Conservation (phyloP, 2,888 invertebrate species). For the Eledone cirrhosa region DNA sequence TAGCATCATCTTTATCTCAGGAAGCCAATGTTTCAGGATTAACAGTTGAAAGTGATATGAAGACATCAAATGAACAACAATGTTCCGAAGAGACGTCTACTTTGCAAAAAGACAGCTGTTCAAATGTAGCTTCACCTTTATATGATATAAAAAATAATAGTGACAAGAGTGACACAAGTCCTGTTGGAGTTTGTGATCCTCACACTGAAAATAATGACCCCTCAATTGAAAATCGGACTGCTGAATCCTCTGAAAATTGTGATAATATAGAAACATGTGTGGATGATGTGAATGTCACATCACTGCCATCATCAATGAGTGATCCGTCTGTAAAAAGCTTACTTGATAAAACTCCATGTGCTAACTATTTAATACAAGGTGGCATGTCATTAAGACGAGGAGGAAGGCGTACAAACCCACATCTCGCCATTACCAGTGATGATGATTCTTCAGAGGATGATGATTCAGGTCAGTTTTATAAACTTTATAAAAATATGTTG, state of each 20-base stretch:
- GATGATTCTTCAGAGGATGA: constrained; percentile 24
- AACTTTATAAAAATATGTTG: background rate
- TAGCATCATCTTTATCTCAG: no score
- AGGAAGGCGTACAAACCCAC: constrained; percentile 20
- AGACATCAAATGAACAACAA: no score
- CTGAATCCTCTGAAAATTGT: background rate
- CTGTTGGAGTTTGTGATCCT: no score
- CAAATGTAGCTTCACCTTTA: no score
- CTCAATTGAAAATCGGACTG: no score
- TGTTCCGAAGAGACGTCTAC: no score
- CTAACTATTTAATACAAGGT: constrained; percentile 11
- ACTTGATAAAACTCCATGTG: background rate
- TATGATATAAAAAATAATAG: no score
- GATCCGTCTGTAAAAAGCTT: constrained; percentile 23
- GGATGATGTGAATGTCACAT: background rate
- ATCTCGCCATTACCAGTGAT: constrained; percentile 3
- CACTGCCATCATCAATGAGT: constrained; percentile 19
- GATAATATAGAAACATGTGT: constrained; percentile 16
- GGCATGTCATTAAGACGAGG: constrained; percentile 25
- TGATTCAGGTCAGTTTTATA: constrained; percentile 23
- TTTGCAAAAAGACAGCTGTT: no score
- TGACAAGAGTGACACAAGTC: no score
- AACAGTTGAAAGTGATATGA: no score
- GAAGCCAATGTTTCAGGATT: no score
- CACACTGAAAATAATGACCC: no score